Percentiles rank a stretch among this genome's conserved stretches.
These are phyloP conservation scores for Seira sanloemensis DNA, from an alignment of 2,888 invertebrate genomes.

Conservation along the genomic window DNA sequence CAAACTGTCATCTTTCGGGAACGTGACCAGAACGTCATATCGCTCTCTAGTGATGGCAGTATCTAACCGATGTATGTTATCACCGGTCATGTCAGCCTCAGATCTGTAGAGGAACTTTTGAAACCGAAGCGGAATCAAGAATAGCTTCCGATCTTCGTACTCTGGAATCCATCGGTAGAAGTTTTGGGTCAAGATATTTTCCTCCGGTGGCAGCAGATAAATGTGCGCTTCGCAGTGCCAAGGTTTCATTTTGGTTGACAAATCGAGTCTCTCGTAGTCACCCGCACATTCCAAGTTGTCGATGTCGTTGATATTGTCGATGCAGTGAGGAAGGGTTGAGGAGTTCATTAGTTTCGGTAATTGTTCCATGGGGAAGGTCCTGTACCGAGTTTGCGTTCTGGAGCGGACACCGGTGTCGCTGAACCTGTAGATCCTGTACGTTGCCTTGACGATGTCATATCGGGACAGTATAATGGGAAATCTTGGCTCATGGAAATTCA, in stretches of 20 bases:
- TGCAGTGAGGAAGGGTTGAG: too few relatives aligned
- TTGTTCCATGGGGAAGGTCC: too few relatives aligned
- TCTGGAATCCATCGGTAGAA: too few relatives aligned
- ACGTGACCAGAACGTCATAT: not conserved
- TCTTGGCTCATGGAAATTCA: too few relatives aligned
- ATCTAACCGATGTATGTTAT: not conserved
- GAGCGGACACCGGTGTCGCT: too few relatives aligned
- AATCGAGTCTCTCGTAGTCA: not conserved
- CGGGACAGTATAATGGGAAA: too few relatives aligned
- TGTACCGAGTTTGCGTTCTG: too few relatives aligned
- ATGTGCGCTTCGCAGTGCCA: not conserved
- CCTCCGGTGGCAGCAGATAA: not conserved
- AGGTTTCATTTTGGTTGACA: not conserved
- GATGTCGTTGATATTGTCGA: too few relatives aligned
- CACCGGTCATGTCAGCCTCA: not conserved
- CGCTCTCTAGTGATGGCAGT: not conserved
- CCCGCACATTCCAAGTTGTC: not conserved
- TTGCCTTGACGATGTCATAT: too few relatives aligned
- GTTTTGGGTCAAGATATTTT: too few relatives aligned
- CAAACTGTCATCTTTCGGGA: not conserved
- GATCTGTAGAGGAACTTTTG: not conserved
- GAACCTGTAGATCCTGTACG: too few relatives aligned
- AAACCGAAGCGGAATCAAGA: not conserved
- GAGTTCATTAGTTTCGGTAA: too few relatives aligned
- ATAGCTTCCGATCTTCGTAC: not conserved